A percentile compares a stretch with the other conserved stretches of the same genome.
These are phyloP conservation scores for Pedionomus torquatus DNA, from an alignment of 2,113 vertebrate species.

Conservation along the genomic window DNA sequence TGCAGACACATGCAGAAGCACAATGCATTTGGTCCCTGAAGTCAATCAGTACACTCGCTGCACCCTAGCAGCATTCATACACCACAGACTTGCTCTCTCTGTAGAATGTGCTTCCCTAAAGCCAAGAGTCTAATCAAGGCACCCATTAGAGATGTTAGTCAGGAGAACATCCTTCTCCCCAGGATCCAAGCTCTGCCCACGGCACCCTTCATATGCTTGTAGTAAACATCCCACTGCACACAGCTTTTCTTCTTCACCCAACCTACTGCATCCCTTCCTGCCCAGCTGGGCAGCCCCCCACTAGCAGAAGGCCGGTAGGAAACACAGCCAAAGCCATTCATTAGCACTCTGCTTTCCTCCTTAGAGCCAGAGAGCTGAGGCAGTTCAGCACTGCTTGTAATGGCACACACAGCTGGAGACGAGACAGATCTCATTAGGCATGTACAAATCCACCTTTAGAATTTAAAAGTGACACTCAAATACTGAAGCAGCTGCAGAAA, in stretches of 20 bases:
- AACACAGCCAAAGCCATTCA: background rate
- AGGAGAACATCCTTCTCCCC: background rate
- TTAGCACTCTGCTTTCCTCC: background rate
- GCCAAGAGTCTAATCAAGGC: background rate
- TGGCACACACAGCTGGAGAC: background rate
- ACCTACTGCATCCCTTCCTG: background rate
- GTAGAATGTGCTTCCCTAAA: fast-evolving
- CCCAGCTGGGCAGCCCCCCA: fast-evolving
- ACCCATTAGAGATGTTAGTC: background rate
- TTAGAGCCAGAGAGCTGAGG: background rate
- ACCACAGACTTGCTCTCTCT: background rate
- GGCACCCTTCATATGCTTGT: fast-evolving
- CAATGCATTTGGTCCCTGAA: background rate
- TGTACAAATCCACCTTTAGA: background rate
- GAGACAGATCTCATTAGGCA: conserved; percentile 14
- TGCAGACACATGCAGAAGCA: background rate
- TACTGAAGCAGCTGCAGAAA: background rate
- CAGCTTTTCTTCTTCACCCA: background rate
- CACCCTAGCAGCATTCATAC: fast-evolving
- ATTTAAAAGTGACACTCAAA: background rate
- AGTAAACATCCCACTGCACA: background rate
- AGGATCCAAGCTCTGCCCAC: background rate
- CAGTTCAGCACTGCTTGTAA: background rate
- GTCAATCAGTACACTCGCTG: background rate
- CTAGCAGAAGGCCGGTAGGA: background rate